phyloP scores from a whole-genome alignment of 2,888 invertebrate genomes.

The Quadriops clusia region DNA sequence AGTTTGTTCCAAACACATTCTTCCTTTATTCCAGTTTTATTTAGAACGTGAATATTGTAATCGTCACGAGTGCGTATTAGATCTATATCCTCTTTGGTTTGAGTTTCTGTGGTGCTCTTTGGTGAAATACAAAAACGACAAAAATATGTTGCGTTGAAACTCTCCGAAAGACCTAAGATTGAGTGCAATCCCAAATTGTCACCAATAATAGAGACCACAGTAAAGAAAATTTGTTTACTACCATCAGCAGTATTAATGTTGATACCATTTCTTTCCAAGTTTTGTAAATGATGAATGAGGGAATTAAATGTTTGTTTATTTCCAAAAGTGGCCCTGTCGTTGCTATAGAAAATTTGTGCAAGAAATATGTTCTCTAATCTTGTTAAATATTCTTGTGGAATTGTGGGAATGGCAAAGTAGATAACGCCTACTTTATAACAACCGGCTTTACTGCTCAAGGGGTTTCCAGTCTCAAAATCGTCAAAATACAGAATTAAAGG shows the following conservation, averaged over 20 bases:
- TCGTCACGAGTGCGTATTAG: constrained; percentile 5
- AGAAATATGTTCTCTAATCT: constrained; percentile 19
- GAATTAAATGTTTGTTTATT: constrained; percentile 18
- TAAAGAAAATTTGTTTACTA: constrained; percentile 14
- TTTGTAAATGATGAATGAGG: constrained; percentile 17
- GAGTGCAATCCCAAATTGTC: constrained; percentile 22
- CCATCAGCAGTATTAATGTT: constrained; percentile 11
- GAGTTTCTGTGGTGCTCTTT: constrained; percentile 10
- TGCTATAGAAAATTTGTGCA: constrained; percentile 17
- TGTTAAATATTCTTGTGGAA: constrained; percentile 14
- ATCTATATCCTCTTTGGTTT: constrained; percentile 13
- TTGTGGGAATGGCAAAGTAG: constrained; percentile 16
- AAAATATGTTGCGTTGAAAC: constrained; percentile 17
- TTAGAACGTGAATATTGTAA: constrained; percentile 10
- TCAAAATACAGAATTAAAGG: constrained; percentile 19
- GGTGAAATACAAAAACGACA: constrained; percentile 16
- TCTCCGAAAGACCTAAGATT: constrained; percentile 20
- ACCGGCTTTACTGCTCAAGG: constrained; percentile 18
- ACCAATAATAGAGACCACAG: constrained; percentile 17
- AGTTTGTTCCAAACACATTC: constrained; percentile 21
- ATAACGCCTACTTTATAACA: constrained; percentile 18
- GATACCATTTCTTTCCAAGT: constrained; percentile 19
- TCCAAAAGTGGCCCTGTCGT: constrained; percentile 19
- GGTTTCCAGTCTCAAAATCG: constrained; percentile 19
- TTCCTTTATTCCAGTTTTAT: constrained; percentile 18